phyloP scores from a whole-genome alignment of 2,113 vertebrate species.

The Coreoperca whiteheadi region DNA sequence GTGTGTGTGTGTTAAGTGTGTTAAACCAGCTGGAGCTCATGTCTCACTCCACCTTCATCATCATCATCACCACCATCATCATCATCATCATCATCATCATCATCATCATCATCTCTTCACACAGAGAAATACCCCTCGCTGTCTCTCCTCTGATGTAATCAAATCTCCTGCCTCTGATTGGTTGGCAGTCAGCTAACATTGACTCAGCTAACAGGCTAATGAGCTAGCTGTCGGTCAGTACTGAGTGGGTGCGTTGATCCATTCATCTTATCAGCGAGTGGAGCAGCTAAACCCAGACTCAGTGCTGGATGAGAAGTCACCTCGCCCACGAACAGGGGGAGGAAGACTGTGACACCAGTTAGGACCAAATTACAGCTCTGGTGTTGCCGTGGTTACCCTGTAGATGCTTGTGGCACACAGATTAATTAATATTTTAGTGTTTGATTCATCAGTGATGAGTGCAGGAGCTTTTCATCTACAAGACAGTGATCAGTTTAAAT shows the following conservation, averaged over 20 bases:
- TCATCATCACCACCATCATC: not conserved
- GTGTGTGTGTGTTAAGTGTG: conserved; percentile 9
- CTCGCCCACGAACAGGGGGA: not conserved
- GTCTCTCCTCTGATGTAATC: not conserved
- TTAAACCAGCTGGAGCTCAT: conserved; percentile 24
- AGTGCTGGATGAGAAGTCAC: not conserved
- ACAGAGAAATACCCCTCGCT: conserved; percentile 2
- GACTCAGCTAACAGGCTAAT: not conserved
- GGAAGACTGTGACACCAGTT: not conserved
- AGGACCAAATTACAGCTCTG: not conserved
- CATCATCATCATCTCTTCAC: not conserved
- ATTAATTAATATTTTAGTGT: not conserved
- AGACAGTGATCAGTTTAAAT: no score
- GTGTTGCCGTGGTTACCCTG: conserved; percentile 14
- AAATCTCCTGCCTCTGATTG: conserved; percentile 8
- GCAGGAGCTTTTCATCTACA: no score
- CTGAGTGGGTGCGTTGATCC: not conserved
- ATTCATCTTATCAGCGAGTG: not conserved
- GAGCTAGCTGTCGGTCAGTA: not conserved
- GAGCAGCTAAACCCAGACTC: not conserved
- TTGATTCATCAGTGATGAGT: no score
- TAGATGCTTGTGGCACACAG: no score
- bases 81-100: not conserved
- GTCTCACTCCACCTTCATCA: conserved; percentile 34
- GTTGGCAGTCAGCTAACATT: not conserved